Base-by-base conservation (phyloP, 2,888 invertebrate species). In the Cataglyphis cursor region DNA sequence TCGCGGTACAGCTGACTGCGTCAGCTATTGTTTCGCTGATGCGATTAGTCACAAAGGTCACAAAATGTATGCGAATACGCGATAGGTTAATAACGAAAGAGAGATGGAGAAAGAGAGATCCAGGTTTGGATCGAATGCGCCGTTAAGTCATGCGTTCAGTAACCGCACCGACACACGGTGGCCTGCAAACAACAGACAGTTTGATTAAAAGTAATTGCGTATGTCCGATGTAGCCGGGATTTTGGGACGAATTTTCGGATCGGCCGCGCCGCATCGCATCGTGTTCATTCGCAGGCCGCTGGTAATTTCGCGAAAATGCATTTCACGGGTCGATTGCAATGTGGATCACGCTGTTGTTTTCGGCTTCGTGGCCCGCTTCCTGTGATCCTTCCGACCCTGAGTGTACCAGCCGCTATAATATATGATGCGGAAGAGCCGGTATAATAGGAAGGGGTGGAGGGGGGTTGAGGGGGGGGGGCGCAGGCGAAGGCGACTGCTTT, bases 231-330 rank as follows among this genome's bases (percentile, higher is more conserved):
- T 38, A 65, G 12, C 21, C 61, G 54, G 38, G 41, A 59, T 54
- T 65, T 54, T 61, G 61, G 51, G 44, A 41, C 38, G 70, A 88
- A 84, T 88, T 88, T 86, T 88, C 81, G 62, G 41, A 78, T 83
- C 74, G 78, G 72, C 35, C 57, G 78, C 70, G 70, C 51, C 68
- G 54, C 51, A 66, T 51, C 72, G 78, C 78, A 59, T 28, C 44
- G 66, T 35, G 70, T 64, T 80, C 66, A 66, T 66, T 65, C 81
- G 59, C 65, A 73, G 81, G 68, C 72, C 70, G 68, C 18, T 65
- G 81, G 72, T 73, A 81, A 83, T 81, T 73, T 81, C 59, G 65
- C 61, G 73, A 83, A 83, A 83, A 83, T 81, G 65, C 81, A 81
- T 73, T 83, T 83, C 81, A 81, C 65, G 83, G 83, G 73, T 83